Base-by-base conservation (phyloP, 2,113 vertebrate genomes). In the Mystacornis crossleyi region DNA sequence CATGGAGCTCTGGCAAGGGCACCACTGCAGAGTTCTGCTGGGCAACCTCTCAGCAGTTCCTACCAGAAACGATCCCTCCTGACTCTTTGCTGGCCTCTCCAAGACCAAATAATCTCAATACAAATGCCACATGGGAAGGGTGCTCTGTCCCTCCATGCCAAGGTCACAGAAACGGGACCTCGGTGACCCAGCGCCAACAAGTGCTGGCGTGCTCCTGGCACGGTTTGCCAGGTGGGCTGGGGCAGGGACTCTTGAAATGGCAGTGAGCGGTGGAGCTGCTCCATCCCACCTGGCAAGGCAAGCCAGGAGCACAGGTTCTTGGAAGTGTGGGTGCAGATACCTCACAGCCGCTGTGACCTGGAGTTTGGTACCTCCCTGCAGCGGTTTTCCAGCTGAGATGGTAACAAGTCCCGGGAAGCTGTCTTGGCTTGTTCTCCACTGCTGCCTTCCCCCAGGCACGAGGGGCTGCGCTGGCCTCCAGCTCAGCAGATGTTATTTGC, bases 141-240 rank as follows among this genome's bases (percentile, higher is more conserved):
- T 50, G 73, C 53, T 79, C 51, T 20, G 43, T 26, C 24, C 61
- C 69, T 54, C 11, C 10, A 17, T 58, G 38, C 64, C 43, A 43
- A 20, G 42, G 24, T 65, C 18, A 61, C 74, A 38, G 51, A 50
- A 69, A 42, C 1, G 4, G 29, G 23, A 33, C 67, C 40, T 34
- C 18, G 54, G 43, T 45, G 45, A 18, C 17, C 12, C 34, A 29
- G 38, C 60, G 43, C 38, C 48, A 36, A 6, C 31, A 47, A n/a
- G 43, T 0, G 0, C 28, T 53, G 38, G 38, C 2, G 6, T 21
- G 31, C 6, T 53, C 3, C 58, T 71, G 47, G 21, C 26, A 10
- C 5, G 24, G 26, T 6, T 74, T 47, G 42, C 43, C 14, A 18
- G n/a, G 36, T 4, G 5, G 23, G 26, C 12, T 57, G 36, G 42